These are phyloP conservation scores for Herpailurus yagouaroundi DNA, from an alignment of 2,113 vertebrate genomes.

Conservation along the genomic window DNA sequence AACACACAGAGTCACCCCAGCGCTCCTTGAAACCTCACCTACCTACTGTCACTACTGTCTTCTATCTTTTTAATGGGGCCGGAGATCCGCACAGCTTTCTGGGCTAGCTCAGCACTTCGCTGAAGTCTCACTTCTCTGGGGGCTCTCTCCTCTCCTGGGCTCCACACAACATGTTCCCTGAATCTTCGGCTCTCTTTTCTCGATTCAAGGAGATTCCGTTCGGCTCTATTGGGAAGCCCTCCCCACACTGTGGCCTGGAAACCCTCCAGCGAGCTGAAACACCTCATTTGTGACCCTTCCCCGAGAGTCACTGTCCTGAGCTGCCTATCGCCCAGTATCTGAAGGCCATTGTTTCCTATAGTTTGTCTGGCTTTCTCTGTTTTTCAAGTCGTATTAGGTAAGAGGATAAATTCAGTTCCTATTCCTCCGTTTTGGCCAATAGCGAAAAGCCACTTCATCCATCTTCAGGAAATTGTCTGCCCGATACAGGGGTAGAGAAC, in stretches of 20 bases:
- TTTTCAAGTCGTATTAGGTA: not conserved
- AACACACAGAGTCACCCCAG: not conserved
- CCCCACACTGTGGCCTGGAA: not conserved
- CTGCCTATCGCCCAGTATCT: not conserved
- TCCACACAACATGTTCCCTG: not conserved
- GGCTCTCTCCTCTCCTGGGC: not conserved
- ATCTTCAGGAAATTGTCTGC: not conserved
- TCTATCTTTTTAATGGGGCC: not conserved
- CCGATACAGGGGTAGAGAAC: not conserved
- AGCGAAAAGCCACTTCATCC: not conserved
- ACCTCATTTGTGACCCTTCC: not conserved
- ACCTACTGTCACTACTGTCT: not conserved
- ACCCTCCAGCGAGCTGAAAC: not conserved
- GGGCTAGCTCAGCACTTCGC: not conserved
- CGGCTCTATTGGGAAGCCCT: not conserved
- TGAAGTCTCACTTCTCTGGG: not conserved
- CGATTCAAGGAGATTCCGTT: not conserved
- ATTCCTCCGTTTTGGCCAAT: not conserved
- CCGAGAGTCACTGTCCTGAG: not conserved
- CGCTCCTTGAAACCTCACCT: not conserved
- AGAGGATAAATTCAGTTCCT: not conserved
- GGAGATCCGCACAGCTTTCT: not conserved
- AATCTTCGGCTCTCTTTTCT: not conserved
- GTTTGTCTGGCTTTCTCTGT: not conserved
- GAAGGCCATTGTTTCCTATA: not conserved